Percentiles rank a stretch among this genome's conserved stretches.
Evolutionary conservation across 2,113 vertebrate genomes (phyloP).

Genomic region (Castor canadensis): DNA sequence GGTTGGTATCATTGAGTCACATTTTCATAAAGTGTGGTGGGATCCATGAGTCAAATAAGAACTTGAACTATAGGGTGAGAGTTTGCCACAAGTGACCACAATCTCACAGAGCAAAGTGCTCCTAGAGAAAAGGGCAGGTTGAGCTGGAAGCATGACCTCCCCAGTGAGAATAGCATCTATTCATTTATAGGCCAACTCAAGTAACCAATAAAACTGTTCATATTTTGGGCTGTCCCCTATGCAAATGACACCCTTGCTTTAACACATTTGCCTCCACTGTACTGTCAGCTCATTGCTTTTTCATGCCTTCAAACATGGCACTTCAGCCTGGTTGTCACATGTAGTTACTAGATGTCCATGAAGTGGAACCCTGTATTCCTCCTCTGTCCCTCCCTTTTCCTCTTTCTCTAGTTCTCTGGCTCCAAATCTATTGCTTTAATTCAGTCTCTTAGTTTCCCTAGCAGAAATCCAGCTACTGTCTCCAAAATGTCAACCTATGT

Average conservation of each 20-base stretch:
- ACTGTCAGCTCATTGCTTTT: background rate
- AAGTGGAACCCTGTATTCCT: background rate
- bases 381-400: too few species aligned
- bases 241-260: background rate
- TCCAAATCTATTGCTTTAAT: background rate
- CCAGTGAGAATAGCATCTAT: background rate
- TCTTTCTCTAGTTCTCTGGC: background rate
- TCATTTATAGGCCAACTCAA: background rate
- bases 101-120: background rate
- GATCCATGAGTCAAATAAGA: slow-evolving; percentile 9
- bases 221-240: background rate
- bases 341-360: background rate
- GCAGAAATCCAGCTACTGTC: background rate
- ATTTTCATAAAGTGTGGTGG: background rate
- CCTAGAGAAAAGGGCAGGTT: background rate
- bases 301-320: background rate
- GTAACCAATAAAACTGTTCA: background rate
- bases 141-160: background rate
- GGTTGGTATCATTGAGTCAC: background rate
- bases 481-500: background rate
- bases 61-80: background rate
- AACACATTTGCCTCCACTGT: background rate
- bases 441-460: background rate
- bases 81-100: background rate
- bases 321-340: background rate